A percentile compares a stretch with the other conserved stretches of the same genome.
Conservation (phyloP, 2,113 vertebrate genomes). For the Chionis minor region DNA sequence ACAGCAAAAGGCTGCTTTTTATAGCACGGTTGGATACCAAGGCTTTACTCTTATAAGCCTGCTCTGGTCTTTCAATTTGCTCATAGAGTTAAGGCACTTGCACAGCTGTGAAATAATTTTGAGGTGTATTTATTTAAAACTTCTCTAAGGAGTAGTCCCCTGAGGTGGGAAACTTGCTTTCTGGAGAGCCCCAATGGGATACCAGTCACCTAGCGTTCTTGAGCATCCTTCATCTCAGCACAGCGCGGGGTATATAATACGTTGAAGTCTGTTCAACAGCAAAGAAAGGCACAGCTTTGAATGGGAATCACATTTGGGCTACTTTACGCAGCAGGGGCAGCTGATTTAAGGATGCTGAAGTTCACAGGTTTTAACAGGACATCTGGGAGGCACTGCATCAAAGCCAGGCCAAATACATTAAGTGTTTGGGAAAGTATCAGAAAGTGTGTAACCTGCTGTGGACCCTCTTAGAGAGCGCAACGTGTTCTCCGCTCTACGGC, state of each 20-base stretch:
- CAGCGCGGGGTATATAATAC: neutral
- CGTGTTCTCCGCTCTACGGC: neutral
- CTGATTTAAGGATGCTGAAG: neutral
- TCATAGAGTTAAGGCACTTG: neutral
- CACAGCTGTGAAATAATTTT: constrained; percentile 6
- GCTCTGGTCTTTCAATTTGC: neutral
- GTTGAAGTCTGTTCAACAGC: neutral
- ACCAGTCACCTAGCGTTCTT: neutral
- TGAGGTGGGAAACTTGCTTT: neutral
- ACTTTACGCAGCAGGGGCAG: neutral
- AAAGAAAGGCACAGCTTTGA: neutral
- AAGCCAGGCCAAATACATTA: neutral
- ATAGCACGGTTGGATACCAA: neutral
- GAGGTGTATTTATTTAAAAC: neutral
- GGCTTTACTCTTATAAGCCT: neutral
- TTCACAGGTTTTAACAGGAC: neutral
- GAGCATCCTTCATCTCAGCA: neutral
- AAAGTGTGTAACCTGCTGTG: constrained; percentile 19
- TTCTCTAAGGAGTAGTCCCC: neutral
- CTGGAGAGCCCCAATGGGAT: neutral
- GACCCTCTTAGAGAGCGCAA: neutral
- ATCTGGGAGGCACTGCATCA: neutral
- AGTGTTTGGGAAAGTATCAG: neutral
- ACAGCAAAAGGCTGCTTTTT: neutral
- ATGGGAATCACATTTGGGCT: neutral